Evolutionary conservation across 2,113 vertebrate species (phyloP).

Genomic region (Microtus oregoni): DNA sequence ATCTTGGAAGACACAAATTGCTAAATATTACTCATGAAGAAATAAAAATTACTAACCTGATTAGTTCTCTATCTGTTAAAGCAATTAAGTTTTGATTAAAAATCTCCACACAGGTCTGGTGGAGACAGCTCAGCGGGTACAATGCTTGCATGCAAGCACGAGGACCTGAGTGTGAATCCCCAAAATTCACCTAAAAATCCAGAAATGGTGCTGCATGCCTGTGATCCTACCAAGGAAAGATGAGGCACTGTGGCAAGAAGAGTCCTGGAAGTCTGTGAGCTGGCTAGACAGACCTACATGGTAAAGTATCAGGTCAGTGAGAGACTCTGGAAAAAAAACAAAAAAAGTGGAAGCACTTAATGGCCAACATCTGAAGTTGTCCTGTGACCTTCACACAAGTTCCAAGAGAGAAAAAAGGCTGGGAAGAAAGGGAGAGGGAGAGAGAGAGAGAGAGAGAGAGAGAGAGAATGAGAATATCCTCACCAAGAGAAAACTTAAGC

Average conservation of each 20-base stretch:
- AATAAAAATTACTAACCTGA: not conserved
- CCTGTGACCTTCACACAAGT: not conserved
- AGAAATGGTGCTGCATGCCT: not conserved
- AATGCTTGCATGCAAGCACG: not conserved
- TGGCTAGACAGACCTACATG: not conserved
- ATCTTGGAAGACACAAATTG: not conserved
- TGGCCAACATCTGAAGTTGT: too few relatives aligned
- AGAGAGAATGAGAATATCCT: not conserved
- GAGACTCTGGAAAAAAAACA: not conserved
- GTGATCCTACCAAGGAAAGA: not conserved
- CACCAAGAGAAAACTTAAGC: not conserved
- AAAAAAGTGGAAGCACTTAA: not conserved
- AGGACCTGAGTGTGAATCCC: not conserved
- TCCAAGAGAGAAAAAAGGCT: not conserved
- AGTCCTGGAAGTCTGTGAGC: not conserved
- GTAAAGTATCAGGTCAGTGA: not conserved
- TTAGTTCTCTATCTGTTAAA: not conserved
- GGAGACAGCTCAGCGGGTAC: not conserved
- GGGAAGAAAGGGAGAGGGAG: not conserved
- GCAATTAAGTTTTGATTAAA: not conserved
- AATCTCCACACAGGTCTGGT: not conserved
- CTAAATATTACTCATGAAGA: not conserved
- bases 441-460: not conserved
- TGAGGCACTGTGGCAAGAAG: not conserved
- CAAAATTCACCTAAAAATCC: not conserved